These are phyloP conservation scores for Pedicia rivosa DNA, from an alignment of 2,888 invertebrate species.

Conservation along the genomic window DNA sequence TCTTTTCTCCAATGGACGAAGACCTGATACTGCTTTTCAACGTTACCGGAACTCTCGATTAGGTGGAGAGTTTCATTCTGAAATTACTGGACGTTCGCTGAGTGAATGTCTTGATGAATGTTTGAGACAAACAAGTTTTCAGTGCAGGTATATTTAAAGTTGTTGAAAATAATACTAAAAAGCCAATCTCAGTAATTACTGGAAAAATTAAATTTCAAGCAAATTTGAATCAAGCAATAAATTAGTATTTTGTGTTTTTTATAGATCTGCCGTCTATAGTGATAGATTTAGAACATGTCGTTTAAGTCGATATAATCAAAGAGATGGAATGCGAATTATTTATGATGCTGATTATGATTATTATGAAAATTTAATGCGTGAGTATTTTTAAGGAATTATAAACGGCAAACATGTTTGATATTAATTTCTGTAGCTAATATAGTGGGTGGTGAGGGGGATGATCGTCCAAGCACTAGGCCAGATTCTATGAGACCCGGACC, in stretches of 20 bases:
- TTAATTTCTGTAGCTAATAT: constrained; percentile 25
- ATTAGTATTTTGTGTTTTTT: constrained; percentile 13
- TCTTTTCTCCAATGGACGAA: constrained; percentile 61
- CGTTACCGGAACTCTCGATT: constrained; percentile 71
- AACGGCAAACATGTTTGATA: background rate
- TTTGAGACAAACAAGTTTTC: constrained; percentile 73
- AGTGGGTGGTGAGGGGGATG: constrained; percentile 24
- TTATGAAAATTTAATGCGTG: constrained; percentile 85
- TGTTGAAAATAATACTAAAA: too few species aligned
- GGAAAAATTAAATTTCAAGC: too few species aligned
- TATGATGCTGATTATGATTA: constrained; percentile 88
- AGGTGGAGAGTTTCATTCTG: constrained; percentile 77
- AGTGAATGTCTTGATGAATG: constrained; percentile 87
- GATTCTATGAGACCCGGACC: constrained; percentile 18
- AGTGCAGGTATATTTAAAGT: too few species aligned
- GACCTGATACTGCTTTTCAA: constrained; percentile 74
- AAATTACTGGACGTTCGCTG: constrained; percentile 72
- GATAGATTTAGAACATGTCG: constrained; percentile 72
- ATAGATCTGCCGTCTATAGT: constrained; percentile 77
- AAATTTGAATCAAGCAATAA: background rate
- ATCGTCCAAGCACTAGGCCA: constrained; percentile 18
- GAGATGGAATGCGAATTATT: constrained; percentile 73
- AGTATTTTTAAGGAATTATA: constrained; percentile 29
- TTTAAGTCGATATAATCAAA: constrained; percentile 71
- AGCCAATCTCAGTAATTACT: too few species aligned